Conservation (phyloP, 2,888 invertebrate species). For the Saturnia pavonia region DNA sequence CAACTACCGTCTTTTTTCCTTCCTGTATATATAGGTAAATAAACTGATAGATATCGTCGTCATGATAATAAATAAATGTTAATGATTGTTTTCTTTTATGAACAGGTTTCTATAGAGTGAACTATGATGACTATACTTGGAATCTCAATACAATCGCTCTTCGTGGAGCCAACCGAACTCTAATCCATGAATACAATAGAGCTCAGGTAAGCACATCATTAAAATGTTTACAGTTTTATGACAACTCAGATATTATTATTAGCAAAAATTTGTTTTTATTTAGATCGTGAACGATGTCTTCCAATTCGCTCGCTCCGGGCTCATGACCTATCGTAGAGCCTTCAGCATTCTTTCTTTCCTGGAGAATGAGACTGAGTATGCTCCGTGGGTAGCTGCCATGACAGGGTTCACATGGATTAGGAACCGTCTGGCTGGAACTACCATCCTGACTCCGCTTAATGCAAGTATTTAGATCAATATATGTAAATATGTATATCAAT, state of each 20-base stretch:
- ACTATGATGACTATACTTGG: slow-evolving; percentile 84
- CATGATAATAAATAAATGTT: not conserved
- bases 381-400: slow-evolving; percentile 90
- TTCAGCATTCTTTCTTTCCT: slow-evolving; percentile 87
- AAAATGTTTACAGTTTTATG: not conserved
- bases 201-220: slow-evolving; percentile 81
- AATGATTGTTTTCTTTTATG: slow-evolving; percentile 23
- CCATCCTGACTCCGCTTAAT: slow-evolving; percentile 41
- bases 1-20: too few species aligned
- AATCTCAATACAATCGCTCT: slow-evolving; percentile 69
- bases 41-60: too few species aligned
- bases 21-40: too few species aligned
- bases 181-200: slow-evolving; percentile 85
- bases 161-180: slow-evolving; percentile 45
- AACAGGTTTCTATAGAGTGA: slow-evolving; percentile 85
- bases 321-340: slow-evolving; percentile 82
- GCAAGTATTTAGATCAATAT: slow-evolving; percentile 38
- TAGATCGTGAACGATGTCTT: slow-evolving; percentile 89
- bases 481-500: not conserved
- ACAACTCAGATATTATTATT: not conserved
- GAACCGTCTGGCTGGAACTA: slow-evolving; percentile 54
- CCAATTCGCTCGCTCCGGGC: slow-evolving; percentile 86
- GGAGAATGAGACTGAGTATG: slow-evolving; percentile 84
- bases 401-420: slow-evolving; percentile 79
- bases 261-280: slow-evolving; percentile 20